Evolutionary conservation across 2,888 invertebrate genomes (phyloP), one percentile per base, ranked within the genome.

Genomic region (Congeria kusceri): DNA sequence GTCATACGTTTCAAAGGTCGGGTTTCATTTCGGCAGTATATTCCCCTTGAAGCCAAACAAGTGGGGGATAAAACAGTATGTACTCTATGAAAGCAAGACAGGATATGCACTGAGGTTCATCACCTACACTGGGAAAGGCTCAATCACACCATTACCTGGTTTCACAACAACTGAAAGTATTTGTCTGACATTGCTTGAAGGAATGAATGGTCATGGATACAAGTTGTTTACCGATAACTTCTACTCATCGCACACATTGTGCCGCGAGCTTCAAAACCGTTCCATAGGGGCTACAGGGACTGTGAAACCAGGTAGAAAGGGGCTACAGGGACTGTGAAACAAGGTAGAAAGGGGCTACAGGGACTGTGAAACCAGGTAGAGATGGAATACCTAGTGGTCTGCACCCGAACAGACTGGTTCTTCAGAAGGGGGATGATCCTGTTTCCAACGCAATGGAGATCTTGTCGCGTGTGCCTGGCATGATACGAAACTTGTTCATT

Each of bases 401-500:
- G 4, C 69, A 79, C 13, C 74, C 73, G 20, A 44, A 29, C n/a
- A 28, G 44, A 15, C 53, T 77, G 20, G 53, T 23, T 20, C 68
- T 80, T 0, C 32, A 44, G 2, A 84, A 84, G 62, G 80, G 77
- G n/a, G 15, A 61, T 57, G 83, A 78, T n/a, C 86, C 84, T n/a
- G 68, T 77, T 3, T 84, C 84, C 53, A 73, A 76, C 58, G 77
- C 7, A 1, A 27, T 11, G 44, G 63, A 0, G 59, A 85, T 67
- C 39, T 82, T 18, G 57, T 86, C 1, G 61, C 84, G 1, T 81
- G 83, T 71, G 76, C 76, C 13, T 82, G 81, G 86, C 77, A 77
- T 23, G 83, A 85, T 46, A 80, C 77, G 18, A 86, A 85, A 29
- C 63, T 81, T 9, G 80, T 80, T 7, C 69, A 73, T 44, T 78